These are phyloP conservation scores for Acleris cristana DNA, from an alignment of 2,888 invertebrate genomes.

Conservation along the genomic window DNA sequence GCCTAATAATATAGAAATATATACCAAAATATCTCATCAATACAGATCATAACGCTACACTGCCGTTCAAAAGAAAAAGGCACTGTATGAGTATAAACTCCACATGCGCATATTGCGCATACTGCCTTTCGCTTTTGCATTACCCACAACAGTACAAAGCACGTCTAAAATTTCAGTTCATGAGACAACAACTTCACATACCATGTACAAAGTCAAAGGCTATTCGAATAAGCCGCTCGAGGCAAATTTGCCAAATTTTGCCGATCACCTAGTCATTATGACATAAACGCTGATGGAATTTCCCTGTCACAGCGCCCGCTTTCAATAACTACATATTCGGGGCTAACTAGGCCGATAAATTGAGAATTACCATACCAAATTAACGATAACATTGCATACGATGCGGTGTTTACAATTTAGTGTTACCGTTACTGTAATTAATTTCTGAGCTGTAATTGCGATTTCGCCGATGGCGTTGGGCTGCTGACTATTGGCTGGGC, in stretches of 20 bases:
- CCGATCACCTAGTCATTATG: constrained; percentile 31
- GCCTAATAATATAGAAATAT: too few species aligned
- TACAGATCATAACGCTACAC: too few species aligned
- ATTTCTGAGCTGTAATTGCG: constrained; percentile 11
- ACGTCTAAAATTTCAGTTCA: constrained; percentile 22
- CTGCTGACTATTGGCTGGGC: constrained; percentile 2
- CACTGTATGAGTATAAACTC: too few species aligned
- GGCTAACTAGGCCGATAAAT: constrained; percentile 29
- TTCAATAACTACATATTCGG: constrained; percentile 29
- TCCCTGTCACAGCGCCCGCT: constrained; percentile 34
- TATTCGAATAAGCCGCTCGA: constrained; percentile 25
- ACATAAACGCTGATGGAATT: constrained; percentile 34
- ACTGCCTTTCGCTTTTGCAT: too few species aligned
- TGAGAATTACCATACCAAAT: constrained; percentile 29
- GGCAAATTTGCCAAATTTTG: constrained; percentile 31
- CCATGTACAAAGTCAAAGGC: constrained; percentile 31
- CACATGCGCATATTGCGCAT: too few species aligned
- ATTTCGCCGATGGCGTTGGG: neutral
- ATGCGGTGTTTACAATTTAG: constrained; percentile 16
- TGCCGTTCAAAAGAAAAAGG: too few species aligned
- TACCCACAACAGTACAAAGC: too few species aligned
- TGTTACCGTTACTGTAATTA: constrained; percentile 10
- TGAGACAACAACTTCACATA: constrained; percentile 26
- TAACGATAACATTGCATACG: constrained; percentile 22
- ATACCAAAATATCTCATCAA: too few species aligned